phyloP scores from a whole-genome alignment of 2,113 vertebrate genomes.

The Peucedramus taeniatus region DNA sequence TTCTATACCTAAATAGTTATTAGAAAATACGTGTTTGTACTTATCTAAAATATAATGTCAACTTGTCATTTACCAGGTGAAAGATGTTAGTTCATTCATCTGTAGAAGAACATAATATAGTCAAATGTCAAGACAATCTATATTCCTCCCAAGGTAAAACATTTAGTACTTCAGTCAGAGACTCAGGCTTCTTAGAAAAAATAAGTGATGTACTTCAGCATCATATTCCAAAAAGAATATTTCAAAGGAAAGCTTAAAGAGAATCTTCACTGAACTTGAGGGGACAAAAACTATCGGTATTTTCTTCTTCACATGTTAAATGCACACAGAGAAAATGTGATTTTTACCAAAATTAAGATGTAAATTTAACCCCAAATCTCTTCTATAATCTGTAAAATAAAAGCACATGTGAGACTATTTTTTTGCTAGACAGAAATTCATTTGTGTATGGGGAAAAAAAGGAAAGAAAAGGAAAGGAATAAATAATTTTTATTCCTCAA shows the following conservation, averaged over 20 bases:
- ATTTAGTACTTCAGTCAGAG: neutral
- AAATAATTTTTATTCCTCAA: neutral
- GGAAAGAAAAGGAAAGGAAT: neutral
- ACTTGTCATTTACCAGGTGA: neutral
- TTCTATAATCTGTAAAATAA: neutral
- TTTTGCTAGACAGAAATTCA: neutral
- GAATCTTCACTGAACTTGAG: neutral
- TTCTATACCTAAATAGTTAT: neutral
- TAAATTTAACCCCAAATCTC: neutral
- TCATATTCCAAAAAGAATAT: neutral
- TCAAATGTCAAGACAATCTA: slow-evolving; percentile 17
- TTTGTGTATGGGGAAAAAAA: neutral
- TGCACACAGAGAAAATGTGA: neutral
- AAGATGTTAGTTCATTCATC: neutral
- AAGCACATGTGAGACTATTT: neutral
- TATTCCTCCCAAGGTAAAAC: neutral
- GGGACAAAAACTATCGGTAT: neutral
- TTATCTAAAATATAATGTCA: slow-evolving; percentile 18
- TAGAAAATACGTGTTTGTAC: neutral
- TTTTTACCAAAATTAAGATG: neutral
- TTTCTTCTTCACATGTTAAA: neutral
- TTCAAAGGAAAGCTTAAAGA: neutral
- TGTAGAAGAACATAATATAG: neutral
- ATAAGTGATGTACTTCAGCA: neutral
- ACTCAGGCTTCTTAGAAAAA: neutral